Percentiles rank a stretch among this genome's conserved stretches.
These are phyloP conservation scores for Metallyticus violacea DNA, from an alignment of 2,888 invertebrate genomes.

Conservation along the genomic window DNA sequence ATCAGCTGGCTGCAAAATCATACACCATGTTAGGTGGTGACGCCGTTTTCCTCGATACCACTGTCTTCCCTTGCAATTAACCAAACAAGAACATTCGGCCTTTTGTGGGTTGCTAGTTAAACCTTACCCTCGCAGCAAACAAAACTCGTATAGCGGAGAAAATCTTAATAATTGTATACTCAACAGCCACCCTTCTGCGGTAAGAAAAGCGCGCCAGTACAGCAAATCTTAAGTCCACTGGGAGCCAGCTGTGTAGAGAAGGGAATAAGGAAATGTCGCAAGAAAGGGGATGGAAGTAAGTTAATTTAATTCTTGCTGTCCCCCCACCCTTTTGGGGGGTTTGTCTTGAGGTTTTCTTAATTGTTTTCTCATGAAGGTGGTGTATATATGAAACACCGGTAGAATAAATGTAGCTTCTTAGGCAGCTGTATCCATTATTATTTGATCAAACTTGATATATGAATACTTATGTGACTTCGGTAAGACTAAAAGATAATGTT, in stretches of 20 bases:
- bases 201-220: not conserved
- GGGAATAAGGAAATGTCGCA: not conserved
- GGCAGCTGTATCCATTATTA: too few species aligned
- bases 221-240: not conserved
- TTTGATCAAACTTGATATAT: too few species aligned
- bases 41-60: not conserved
- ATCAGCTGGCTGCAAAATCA: not conserved
- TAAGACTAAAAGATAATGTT: too few species aligned
- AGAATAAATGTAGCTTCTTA: not conserved
- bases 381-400: not conserved
- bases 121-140: not conserved
- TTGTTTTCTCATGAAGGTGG: not conserved
- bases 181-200: not conserved
- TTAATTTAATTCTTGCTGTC: slow-evolving; percentile 3
- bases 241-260: not conserved
- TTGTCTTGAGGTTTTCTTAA: not conserved
- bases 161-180: not conserved
- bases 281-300: not conserved
- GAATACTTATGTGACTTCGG: too few species aligned
- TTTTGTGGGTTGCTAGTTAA: not conserved
- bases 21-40: not conserved
- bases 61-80: not conserved
- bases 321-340: not conserved
- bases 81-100: not conserved
- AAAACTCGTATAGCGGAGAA: not conserved